phyloP scores from a whole-genome alignment of 2,888 invertebrate species.

The Drosophila yooni region DNA sequence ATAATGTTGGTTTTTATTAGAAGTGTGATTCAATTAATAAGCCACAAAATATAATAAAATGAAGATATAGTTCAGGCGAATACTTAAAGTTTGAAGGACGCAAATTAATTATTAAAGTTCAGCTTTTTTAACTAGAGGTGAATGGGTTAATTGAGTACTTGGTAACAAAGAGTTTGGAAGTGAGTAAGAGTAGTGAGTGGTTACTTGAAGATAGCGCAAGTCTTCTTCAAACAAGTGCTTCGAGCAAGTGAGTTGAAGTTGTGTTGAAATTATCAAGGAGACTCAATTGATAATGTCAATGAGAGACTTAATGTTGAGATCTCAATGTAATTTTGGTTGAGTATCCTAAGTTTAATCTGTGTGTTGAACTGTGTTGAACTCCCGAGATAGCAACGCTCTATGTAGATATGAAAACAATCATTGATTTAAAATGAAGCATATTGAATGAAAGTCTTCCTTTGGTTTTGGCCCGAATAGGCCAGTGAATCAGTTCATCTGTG shows the following conservation, averaged over 20 bases:
- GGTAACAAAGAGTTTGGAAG: not conserved
- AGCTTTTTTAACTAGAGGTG: too few species aligned
- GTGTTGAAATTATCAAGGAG: not conserved
- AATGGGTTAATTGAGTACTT: not conserved
- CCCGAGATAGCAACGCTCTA: not conserved
- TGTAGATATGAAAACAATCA: not conserved
- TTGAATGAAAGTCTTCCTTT: not conserved
- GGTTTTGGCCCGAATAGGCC: too few species aligned
- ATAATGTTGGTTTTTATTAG: not conserved
- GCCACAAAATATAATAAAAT: not conserved
- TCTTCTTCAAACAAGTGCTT: not conserved
- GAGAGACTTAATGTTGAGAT: not conserved
- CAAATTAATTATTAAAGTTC: not conserved
- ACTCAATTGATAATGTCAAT: not conserved
- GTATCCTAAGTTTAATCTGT: not conserved
- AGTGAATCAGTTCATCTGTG: not conserved
- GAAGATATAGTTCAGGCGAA: not conserved
- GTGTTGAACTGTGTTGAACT: not conserved
- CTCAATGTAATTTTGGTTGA: not conserved
- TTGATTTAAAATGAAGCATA: not conserved
- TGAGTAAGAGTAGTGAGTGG: not conserved
- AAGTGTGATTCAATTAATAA: not conserved
- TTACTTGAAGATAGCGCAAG: not conserved
- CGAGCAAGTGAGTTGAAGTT: too few species aligned
- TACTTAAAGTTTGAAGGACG: not conserved